Base-by-base conservation (phyloP, 2,113 vertebrate genomes). In the Urocolius indicus region DNA sequence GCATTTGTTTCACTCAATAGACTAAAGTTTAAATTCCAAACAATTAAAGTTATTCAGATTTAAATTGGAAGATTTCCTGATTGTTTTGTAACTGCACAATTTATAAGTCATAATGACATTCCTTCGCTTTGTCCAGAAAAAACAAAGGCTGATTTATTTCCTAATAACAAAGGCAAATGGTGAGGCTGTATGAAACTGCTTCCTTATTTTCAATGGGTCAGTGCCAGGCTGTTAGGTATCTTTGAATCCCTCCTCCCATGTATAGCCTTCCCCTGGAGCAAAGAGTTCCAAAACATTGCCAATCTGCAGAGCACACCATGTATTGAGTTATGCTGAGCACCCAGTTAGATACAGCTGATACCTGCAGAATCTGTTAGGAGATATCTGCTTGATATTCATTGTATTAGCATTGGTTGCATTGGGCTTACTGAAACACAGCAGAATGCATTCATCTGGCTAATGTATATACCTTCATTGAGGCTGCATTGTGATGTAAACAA, bases 81-180 rank as follows among this genome's bases (percentile, higher is more conserved):
- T 96, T 98, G 98, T 97, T 98, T 98, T 97, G 97, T 97, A 97
- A 97, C 24, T 74, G 91, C 97, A 98, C 97, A 97, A 98, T 98
- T 98, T 98, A 98, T 98, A 98, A 97, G 97, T 98, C 97, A 98
- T 98, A 98, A 98, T 98, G 98, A 97, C 98, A 98, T 98, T 97
- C 97, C 95, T 97, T 96, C 96, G 96, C 91, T 96, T 98, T 96
- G 96, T 95, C 97, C 95, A 94, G 97, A 96, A 98, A 98, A 97
- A 97, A 98, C 98, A 98, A 98, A 98, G 94, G 92, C 94, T 98
- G 98, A 98, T 98, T 98, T 98, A 98, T 98, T 96, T 96, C 97
- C 97, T 97, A 97, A 96, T 97, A 98, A 98, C 98, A 98, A 98
- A 98, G 97, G 96, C 96, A 97, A 98, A 98, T 97, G 96, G 91